A percentile compares a stretch with the other conserved stretches of the same genome.
Evolutionary conservation across 2,888 invertebrate genomes (phyloP).

Genomic region (Lathronympha strigana): DNA sequence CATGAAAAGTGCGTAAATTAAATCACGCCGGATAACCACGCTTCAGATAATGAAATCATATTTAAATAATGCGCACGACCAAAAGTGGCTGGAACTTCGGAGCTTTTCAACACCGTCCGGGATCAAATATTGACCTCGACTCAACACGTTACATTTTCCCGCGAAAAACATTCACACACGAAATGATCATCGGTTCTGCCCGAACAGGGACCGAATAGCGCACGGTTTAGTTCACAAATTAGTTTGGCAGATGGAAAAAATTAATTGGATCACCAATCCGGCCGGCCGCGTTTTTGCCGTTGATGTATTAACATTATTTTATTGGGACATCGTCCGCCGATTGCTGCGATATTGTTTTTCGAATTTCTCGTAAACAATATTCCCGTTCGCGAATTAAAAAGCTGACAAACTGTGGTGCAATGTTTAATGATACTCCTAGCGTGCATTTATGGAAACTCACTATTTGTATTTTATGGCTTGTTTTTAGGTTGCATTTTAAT

Average conservation of each 20-base stretch:
- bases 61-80: slow-evolving; percentile 60
- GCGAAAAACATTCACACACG: slow-evolving; percentile 76
- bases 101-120: slow-evolving; percentile 52
- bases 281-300: slow-evolving; percentile 57
- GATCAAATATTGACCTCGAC: slow-evolving; percentile 78
- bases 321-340: slow-evolving; percentile 59
- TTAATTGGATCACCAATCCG: slow-evolving; percentile 68
- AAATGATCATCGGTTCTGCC: slow-evolving; percentile 67
- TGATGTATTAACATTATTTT: slow-evolving; percentile 83
- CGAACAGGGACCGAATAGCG: slow-evolving; percentile 64
- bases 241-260: slow-evolving; percentile 74
- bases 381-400: slow-evolving; percentile 54
- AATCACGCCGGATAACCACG: slow-evolving; percentile 5
- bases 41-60: slow-evolving; percentile 40
- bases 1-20: not conserved
- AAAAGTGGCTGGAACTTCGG: slow-evolving; percentile 56
- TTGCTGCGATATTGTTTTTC: slow-evolving; percentile 54
- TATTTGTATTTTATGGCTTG: slow-evolving; percentile 29
- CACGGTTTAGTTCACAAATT: slow-evolving; percentile 77
- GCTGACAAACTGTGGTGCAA: slow-evolving; percentile 56
- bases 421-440: slow-evolving; percentile 56
- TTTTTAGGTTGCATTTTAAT: slow-evolving; percentile 28
- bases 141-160: slow-evolving; percentile 75
- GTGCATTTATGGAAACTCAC: slow-evolving; percentile 54
- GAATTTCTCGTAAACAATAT: slow-evolving; percentile 62